Conservation (phyloP, 1,140 invertebrate species). For the Eupristina koningsbergeri region DNA sequence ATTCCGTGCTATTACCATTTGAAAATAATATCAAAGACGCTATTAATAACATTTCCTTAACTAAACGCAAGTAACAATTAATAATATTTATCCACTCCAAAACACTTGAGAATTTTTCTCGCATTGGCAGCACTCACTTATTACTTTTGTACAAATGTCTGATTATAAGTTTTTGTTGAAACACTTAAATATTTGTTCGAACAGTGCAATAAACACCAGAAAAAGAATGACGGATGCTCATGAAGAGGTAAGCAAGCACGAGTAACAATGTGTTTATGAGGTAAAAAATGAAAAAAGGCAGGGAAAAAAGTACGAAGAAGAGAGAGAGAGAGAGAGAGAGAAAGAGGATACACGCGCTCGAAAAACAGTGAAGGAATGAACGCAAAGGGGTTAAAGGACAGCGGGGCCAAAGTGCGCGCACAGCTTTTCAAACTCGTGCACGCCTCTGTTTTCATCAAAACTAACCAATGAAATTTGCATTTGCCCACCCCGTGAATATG, state of each 20-base stretch:
- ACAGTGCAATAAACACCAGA: background rate
- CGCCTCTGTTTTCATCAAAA: background rate
- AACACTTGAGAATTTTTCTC: too few species aligned
- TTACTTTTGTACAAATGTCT: background rate
- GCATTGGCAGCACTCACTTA: background rate
- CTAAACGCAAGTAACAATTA: too few species aligned
- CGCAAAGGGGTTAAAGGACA: slow-evolving; percentile 58
- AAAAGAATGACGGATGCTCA: background rate
- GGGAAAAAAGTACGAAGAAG: too few species aligned
- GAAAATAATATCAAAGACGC: too few species aligned
- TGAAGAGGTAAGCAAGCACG: background rate
- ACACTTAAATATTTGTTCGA: background rate
- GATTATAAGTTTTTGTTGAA: background rate
- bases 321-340: background rate
- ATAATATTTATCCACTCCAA: too few species aligned
- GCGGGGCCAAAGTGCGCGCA: background rate
- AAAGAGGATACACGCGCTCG: background rate
- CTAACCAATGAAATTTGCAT: slow-evolving; percentile 59
- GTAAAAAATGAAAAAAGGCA: background rate
- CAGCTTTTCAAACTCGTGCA: too few species aligned
- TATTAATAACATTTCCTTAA: too few species aligned
- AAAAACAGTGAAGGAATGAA: background rate
- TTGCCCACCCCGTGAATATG: slow-evolving; percentile 61
- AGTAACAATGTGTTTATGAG: background rate
- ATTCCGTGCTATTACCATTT: too few species aligned